Conservation (phyloP, 2,113 vertebrate genomes). For the Mus spicilegus region DNA sequence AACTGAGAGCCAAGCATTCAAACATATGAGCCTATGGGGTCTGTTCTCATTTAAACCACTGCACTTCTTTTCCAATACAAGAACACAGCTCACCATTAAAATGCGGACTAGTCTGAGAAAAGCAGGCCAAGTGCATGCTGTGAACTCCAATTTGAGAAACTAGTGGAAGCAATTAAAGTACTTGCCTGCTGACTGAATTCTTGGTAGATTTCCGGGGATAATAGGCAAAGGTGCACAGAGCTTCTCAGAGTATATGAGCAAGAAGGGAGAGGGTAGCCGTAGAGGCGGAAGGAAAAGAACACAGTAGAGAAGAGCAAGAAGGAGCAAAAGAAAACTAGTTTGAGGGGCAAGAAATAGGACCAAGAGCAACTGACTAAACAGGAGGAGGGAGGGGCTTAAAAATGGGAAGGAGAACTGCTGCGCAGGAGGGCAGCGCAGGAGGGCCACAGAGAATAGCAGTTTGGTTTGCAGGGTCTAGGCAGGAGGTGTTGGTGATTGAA, state of each 20-base stretch:
- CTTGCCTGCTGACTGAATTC: not conserved
- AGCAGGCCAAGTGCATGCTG: not conserved
- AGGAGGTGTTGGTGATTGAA: slow-evolving; percentile 33
- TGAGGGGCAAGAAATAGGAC: too few relatives aligned
- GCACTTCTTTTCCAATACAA: not conserved
- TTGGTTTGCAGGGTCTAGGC: slow-evolving; percentile 32
- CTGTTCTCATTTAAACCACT: too few relatives aligned
- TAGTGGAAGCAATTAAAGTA: not conserved
- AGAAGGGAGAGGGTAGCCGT: not conserved
- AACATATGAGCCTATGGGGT: too few relatives aligned
- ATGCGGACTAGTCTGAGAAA: not conserved
- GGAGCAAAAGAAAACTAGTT: not conserved
- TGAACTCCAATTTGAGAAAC: not conserved
- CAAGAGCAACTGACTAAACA: not conserved
- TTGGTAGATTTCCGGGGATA: not conserved
- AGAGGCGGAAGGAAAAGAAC: not conserved
- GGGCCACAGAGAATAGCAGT: not conserved
- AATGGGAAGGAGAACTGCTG: not conserved
- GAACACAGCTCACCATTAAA: not conserved
- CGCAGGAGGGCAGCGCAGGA: not conserved
- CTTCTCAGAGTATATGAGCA: not conserved
- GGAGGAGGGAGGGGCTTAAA: not conserved
- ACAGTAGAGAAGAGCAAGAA: not conserved
- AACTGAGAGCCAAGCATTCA: not conserved
- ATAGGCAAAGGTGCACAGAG: not conserved